phyloP scores from a whole-genome alignment of 2,797 vertebrate species.

The Sebastes baramenuke region DNA sequence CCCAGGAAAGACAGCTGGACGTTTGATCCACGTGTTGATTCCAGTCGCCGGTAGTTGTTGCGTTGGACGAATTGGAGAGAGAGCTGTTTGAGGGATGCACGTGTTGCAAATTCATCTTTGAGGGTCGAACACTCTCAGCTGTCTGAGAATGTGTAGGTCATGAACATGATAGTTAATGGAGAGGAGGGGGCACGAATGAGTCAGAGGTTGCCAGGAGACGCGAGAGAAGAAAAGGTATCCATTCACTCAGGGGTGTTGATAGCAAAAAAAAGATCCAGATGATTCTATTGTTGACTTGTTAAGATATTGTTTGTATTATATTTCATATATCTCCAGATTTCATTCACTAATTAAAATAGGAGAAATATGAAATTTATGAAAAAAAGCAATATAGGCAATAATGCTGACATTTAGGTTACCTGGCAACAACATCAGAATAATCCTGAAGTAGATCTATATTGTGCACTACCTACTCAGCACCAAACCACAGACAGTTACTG shows the following conservation, averaged over 20 bases:
- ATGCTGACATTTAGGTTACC: background rate
- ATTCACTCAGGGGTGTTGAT: too few relatives aligned
- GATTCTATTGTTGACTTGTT: too few relatives aligned
- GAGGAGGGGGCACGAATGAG: background rate
- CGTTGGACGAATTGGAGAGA: background rate
- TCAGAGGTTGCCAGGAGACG: background rate
- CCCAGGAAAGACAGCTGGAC: background rate
- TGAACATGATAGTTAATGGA: background rate
- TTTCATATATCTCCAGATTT: background rate
- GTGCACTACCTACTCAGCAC: background rate
- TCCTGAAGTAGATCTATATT: background rate
- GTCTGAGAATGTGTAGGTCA: background rate
- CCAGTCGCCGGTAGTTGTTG: background rate
- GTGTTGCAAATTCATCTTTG: background rate
- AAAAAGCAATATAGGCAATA: background rate
- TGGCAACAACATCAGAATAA: background rate
- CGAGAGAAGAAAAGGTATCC: background rate
- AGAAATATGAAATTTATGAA: background rate
- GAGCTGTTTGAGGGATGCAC: background rate
- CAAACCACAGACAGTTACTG: background rate
- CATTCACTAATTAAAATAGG: background rate
- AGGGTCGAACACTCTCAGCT: background rate
- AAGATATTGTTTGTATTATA: too few relatives aligned
- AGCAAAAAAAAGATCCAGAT: too few relatives aligned
- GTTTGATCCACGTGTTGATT: background rate